Base-by-base conservation (phyloP, 2,888 invertebrate genomes). In the Callosobruchus maculatus region DNA sequence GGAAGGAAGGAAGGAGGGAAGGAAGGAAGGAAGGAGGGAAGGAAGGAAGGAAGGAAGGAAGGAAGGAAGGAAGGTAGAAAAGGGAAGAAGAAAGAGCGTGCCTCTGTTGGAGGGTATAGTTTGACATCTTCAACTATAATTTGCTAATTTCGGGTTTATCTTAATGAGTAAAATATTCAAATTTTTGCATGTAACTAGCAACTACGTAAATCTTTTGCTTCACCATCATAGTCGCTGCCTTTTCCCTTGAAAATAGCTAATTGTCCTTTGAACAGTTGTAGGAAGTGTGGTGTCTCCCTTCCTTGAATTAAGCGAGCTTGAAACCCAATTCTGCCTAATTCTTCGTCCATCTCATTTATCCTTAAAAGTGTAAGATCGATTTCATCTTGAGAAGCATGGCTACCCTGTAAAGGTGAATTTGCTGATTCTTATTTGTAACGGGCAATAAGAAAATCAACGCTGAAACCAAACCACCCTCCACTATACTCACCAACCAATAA, bases 201-300 rank as follows among this genome's bases (percentile, higher is more conserved):
- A n/a, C 2, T n/a, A 69, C 21, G 18, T 20, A 20, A 22, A 20
- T n/a, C 22, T 22, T 69, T 20, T n/a, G 22, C n/a, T 88, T 89
- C 86, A 93, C 93, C 90, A 82, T 91, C 92, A 80, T 90, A 90
- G 79, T 92, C 90, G 5, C 90, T 90, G 72, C 92, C 91, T 79
- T 89, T 90, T 78, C 93, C 93, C 72, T 90, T 89, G 82, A 94
- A 92, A 77, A 94, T 92, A 74, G 94, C 92, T 88, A 97, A 90
- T 81, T 93, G 93, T 72, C 97, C 97, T 81, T 93, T 93, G 86
- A 97, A 97, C 75, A 97, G 92, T 85, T 97, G 94, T 82, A 97
- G 88, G 85, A 98, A 95, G 85, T 98, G 97, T 18, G 96, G 92
- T 0, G 97, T 96, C 87, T 97, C 97, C 84, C 95, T 93, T 73